phyloP scores from a whole-genome alignment of 2,113 vertebrate genomes.

The Oxyruncus cristatus region DNA sequence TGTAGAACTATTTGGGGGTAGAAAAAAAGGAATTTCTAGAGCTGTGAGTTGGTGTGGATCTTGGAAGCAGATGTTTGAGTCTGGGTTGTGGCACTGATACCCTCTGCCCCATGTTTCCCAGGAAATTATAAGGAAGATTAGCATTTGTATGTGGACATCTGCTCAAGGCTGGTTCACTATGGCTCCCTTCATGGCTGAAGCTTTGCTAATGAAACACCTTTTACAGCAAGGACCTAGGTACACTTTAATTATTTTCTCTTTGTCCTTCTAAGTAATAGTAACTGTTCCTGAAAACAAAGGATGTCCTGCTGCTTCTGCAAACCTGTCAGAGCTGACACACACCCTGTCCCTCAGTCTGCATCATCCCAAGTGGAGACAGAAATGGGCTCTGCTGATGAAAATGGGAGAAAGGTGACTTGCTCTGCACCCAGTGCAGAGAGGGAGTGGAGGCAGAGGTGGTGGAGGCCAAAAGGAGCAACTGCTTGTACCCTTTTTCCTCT shows the following conservation, averaged over 20 bases:
- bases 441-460: not conserved
- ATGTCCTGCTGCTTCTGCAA: not conserved
- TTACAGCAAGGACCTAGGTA: not conserved
- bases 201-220: slow-evolving; percentile 52
- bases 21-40: not conserved
- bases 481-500: not conserved
- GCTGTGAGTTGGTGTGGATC: not conserved
- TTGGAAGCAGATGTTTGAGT: not conserved
- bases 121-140: slow-evolving; percentile 1
- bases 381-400: not conserved
- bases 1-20: not conserved
- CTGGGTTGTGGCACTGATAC: not conserved
- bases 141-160: not conserved
- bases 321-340: not conserved
- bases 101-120: not conserved
- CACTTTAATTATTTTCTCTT: slow-evolving; percentile 17
- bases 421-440: not conserved
- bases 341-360: not conserved
- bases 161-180: not conserved
- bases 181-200: slow-evolving; percentile 1
- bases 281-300: not conserved
- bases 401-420: not conserved
- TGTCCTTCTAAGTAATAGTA: not conserved
- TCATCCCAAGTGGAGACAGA: not conserved
- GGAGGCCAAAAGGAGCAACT: not conserved